phyloP scores from a whole-genome alignment of 2,888 invertebrate species.

The Callyntrura guangdongensis region DNA sequence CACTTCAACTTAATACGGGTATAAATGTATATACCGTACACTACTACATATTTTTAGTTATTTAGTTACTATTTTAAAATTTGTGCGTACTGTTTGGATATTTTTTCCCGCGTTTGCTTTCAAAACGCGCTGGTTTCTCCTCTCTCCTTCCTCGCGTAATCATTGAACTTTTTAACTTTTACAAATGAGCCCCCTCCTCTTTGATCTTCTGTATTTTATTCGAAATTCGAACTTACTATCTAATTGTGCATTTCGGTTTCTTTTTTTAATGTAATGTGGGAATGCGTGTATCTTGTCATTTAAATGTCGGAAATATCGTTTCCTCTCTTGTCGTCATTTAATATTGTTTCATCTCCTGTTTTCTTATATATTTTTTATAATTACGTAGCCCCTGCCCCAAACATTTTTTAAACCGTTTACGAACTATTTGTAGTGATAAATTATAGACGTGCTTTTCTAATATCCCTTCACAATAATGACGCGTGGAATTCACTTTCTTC shows the following conservation, averaged over 20 bases:
- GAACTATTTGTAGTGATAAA: background rate
- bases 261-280: constrained; percentile 47
- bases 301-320: too few species aligned
- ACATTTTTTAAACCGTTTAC: background rate
- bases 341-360: constrained; percentile 11
- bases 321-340: too few species aligned
- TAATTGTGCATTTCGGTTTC: constrained; percentile 79
- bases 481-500: background rate
- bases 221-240: constrained; percentile 69
- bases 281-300: constrained; percentile 24
- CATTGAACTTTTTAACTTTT: constrained; percentile 30
- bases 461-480: background rate
- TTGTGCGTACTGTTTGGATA: constrained; percentile 57
- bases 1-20: background rate
- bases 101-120: constrained; percentile 17
- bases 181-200: constrained; percentile 18
- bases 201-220: constrained; percentile 34
- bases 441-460: constrained; percentile 33
- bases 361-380: constrained; percentile 9
- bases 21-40: constrained; percentile 1
- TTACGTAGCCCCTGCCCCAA: background rate
- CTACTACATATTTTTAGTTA: constrained; percentile 26
- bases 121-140: background rate
- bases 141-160: background rate
- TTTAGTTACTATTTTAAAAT: constrained; percentile 47